Evolutionary conservation across 2,113 vertebrate genomes (phyloP).

Genomic region (Mohoua ochrocephala): DNA sequence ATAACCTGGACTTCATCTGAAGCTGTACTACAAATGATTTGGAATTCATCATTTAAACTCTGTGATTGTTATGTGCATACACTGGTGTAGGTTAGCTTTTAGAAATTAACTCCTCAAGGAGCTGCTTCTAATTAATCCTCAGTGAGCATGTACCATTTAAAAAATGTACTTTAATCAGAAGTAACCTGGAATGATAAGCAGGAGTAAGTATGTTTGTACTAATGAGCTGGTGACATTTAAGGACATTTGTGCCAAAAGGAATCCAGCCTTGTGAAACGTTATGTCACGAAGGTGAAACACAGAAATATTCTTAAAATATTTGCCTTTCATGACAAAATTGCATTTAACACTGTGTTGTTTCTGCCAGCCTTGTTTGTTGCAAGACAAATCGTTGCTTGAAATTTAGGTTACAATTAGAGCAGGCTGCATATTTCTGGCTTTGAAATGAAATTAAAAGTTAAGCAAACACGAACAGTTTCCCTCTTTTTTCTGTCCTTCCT

Average conservation of each 20-base stretch:
- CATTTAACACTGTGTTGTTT: neutral
- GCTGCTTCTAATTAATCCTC: slow-evolving; percentile 28
- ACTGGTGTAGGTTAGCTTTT: neutral
- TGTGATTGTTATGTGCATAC: neutral
- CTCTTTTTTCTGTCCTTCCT: neutral
- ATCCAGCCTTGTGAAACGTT: neutral
- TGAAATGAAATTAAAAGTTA: neutral
- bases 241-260: slow-evolving; percentile 1
- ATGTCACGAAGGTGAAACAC: neutral
- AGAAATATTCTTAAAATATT: neutral
- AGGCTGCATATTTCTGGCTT: neutral
- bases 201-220: neutral
- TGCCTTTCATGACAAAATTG: neutral
- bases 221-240: slow-evolving; percentile 36
- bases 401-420: neutral
- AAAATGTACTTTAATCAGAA: slow-evolving; percentile 39
- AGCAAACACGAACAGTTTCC: neutral
- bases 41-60: neutral
- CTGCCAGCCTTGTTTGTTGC: neutral
- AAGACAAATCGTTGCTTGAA: neutral
- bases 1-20: neutral
- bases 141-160: slow-evolving; percentile 20
- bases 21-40: neutral
- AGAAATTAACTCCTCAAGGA: neutral
- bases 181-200: slow-evolving; percentile 24